phyloP scores from a whole-genome alignment of 2,888 invertebrate genomes.

The Leptodirus hochenwartii region DNA sequence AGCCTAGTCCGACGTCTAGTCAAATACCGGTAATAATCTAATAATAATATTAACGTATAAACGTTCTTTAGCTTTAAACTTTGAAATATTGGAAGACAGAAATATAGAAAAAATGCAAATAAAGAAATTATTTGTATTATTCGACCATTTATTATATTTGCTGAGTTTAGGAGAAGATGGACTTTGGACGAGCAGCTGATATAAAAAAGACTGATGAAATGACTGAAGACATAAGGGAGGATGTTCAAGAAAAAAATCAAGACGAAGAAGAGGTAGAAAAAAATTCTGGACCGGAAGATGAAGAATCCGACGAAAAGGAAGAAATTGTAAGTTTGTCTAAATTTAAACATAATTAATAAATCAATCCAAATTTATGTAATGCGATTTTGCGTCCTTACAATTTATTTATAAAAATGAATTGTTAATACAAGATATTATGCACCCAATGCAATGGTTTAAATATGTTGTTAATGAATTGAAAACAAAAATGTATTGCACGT shows the following conservation, averaged over 20 bases:
- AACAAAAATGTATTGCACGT: no score
- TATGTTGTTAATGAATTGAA: no score
- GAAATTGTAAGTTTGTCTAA: no score
- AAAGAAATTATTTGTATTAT: neutral
- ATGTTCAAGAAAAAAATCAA: constrained; percentile 22
- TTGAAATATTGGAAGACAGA: no score
- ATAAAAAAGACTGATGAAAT: constrained; percentile 57
- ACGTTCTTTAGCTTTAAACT: no score
- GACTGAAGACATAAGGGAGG: constrained; percentile 34
- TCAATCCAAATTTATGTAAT: no score
- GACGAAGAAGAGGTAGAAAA: constrained; percentile 15
- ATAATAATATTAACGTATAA: no score
- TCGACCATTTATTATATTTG: constrained; percentile 1
- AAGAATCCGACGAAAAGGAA: constrained; percentile 5
- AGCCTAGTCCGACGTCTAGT: constrained; percentile 24
- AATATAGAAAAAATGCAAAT: neutral
- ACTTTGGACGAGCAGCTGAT: constrained; percentile 29
- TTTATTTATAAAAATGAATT: constrained; percentile 3
- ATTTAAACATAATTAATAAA: no score
- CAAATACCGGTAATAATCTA: constrained; percentile 8
- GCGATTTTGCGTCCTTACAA: no score
- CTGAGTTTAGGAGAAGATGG: constrained; percentile 26
- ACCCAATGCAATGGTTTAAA: no score
- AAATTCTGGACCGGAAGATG: constrained; percentile 9
- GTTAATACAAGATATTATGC: no score